Percentiles rank a stretch among this genome's conserved stretches.
These are phyloP conservation scores for Clitarchus hookeri DNA, from an alignment of 2,888 invertebrate species.

Conservation along the genomic window DNA sequence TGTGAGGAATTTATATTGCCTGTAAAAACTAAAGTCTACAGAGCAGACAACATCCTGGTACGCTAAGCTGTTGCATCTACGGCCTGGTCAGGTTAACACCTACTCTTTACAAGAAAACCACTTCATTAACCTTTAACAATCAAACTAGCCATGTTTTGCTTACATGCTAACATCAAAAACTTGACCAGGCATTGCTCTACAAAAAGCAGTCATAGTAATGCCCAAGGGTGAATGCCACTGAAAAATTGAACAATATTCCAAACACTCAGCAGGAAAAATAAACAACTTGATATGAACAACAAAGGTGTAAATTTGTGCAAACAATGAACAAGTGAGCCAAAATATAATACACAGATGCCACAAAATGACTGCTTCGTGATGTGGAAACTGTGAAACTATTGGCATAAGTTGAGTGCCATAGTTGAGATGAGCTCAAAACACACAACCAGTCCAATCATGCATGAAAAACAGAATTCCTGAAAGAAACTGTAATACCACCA, in stretches of 20 bases:
- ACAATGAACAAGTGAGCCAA: conserved; percentile 22
- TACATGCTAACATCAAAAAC: conserved; percentile 6
- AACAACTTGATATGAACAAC: neutral
- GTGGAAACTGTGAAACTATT: conserved; percentile 18
- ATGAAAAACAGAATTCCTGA: neutral
- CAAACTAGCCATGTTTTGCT: neutral
- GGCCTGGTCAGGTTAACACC: neutral
- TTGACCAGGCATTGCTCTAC: conserved; percentile 15
- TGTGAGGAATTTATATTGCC: conserved; percentile 36
- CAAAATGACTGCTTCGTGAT: neutral
- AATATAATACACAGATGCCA: neutral
- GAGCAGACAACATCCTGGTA: neutral
- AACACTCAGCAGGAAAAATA: conserved; percentile 10
- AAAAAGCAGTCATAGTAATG: conserved; percentile 22
- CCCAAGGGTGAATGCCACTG: conserved; percentile 23
- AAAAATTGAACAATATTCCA: conserved; percentile 4
- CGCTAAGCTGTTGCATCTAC: neutral
- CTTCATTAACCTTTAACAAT: neutral
- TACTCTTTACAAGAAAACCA: neutral
- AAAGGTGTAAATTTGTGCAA: conserved; percentile 20
- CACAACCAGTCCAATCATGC: neutral
- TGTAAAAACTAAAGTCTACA: conserved; percentile 6
- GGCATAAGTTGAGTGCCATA: conserved; percentile 11
- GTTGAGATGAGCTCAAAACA: neutral
- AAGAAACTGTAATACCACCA: neutral